Percentiles rank a stretch among this genome's conserved stretches.
Conservation (phyloP, 2,113 vertebrate genomes). For the Leptobrachium leishanense region DNA sequence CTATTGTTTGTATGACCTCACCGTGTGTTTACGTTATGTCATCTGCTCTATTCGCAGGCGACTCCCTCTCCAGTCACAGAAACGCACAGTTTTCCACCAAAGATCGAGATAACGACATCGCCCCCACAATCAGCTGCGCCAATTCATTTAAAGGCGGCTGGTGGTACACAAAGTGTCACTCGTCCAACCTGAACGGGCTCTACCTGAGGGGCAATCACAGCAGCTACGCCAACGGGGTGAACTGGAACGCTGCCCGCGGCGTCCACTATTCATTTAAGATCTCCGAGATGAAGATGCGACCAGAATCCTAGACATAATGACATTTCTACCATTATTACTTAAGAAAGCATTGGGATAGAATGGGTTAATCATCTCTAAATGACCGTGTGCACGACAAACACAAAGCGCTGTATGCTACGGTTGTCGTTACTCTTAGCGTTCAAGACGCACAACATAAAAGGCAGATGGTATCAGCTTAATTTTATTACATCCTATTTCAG, state of each 20-base stretch:
- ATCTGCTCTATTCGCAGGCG: conserved; percentile 1
- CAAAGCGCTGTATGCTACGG: no score
- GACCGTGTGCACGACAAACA: no score
- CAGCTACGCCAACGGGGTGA: not conserved
- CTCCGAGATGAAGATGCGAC: conserved; percentile 20
- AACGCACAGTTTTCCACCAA: conserved; percentile 21
- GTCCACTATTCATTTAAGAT: conserved; percentile 7
- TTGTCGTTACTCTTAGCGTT: no score
- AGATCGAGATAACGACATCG: conserved; percentile 13
- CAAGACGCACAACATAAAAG: no score
- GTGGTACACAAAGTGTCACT: conserved; percentile 25
- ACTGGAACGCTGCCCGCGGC: not conserved
- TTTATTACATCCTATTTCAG: no score
- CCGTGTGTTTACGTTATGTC: no score
- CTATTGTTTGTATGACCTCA: no score
- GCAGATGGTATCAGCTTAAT: no score
- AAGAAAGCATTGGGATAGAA: no score
- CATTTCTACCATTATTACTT: no score
- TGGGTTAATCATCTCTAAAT: no score
- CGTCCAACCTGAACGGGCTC: conserved; percentile 29
- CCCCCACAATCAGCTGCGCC: not conserved
- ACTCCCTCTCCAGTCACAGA: conserved; percentile 12
- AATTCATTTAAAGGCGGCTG: conserved; percentile 1
- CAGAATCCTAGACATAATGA: no score
- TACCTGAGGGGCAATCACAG: conserved; percentile 4